A percentile compares a stretch with the other conserved stretches of the same genome.
Conservation (phyloP, 2,797 vertebrate species). For the Phalloptychus januarius region DNA sequence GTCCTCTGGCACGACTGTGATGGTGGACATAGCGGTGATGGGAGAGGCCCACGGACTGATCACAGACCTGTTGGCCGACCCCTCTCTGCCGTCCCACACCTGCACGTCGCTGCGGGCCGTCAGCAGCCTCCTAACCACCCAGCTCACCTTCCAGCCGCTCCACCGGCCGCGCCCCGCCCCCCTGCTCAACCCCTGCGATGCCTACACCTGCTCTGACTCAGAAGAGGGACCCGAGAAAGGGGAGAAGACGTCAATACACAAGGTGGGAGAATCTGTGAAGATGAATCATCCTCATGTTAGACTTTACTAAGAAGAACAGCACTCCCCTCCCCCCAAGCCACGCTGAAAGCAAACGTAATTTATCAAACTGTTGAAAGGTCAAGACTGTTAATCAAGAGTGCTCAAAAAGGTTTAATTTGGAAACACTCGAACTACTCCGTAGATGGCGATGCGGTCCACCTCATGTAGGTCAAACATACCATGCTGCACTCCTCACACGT, state of each 20-base stretch:
- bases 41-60: conserved; percentile 97
- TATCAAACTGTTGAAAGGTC: conserved; percentile 34
- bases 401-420: conserved; percentile 38
- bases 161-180: conserved; percentile 84
- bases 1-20: conserved; percentile 91
- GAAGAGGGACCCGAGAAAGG: conserved; percentile 91
- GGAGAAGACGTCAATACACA: conserved; percentile 91
- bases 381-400: conserved; percentile 36
- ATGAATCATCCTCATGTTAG: conserved; percentile 19
- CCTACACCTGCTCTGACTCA: conserved; percentile 91
- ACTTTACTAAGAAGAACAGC: conserved; percentile 9
- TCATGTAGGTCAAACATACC: conserved; percentile 59
- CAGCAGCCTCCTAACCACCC: conserved; percentile 95
- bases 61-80: conserved; percentile 94
- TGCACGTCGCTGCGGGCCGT: conserved; percentile 93
- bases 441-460: conserved; percentile 49
- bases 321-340: neutral
- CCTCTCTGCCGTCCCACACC: conserved; percentile 92
- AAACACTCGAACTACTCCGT: conserved; percentile 52
- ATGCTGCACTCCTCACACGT: conserved; percentile 55
- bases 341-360: conserved; percentile 31
- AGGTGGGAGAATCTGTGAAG: conserved; percentile 77
- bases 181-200: conserved; percentile 82
- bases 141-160: conserved; percentile 94
- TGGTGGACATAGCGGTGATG: conserved; percentile 98